These are phyloP conservation scores for Rhinogobio ventralis DNA, from an alignment of 2,797 vertebrate genomes.

Conservation along the genomic window DNA sequence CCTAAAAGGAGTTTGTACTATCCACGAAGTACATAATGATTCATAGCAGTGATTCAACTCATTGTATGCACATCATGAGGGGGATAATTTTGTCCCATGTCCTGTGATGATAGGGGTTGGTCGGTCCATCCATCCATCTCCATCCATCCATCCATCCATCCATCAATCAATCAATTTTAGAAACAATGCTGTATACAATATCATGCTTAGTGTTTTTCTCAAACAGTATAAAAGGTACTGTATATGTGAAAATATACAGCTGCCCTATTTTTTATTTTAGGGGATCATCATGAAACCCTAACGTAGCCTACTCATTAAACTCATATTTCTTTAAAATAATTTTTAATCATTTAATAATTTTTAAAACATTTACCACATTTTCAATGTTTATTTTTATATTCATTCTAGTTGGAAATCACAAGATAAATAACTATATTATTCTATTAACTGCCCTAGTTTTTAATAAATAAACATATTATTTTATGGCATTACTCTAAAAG, in stretches of 20 bases:
- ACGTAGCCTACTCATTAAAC: background rate
- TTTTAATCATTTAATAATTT: background rate
- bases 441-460: background rate
- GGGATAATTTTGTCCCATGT: background rate
- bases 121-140: no score
- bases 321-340: no score
- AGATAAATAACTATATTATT: background rate
- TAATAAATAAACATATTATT: background rate
- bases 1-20: slow-evolving; percentile 23
- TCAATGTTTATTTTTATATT: background rate
- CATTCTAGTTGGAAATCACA: background rate
- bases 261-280: background rate
- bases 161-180: background rate
- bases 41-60: slow-evolving; percentile 32
- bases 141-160: no score
- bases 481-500: background rate
- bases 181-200: background rate
- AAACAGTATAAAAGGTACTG: background rate
- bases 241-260: background rate
- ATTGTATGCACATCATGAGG: background rate
- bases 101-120: background rate
- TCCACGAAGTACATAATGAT: slow-evolving; percentile 35
- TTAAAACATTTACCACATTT: background rate
- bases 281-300: background rate
- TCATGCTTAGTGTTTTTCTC: no score